These are phyloP conservation scores for Gymnosoma rotundatum DNA, from an alignment of 2,888 invertebrate genomes.

Conservation along the genomic window DNA sequence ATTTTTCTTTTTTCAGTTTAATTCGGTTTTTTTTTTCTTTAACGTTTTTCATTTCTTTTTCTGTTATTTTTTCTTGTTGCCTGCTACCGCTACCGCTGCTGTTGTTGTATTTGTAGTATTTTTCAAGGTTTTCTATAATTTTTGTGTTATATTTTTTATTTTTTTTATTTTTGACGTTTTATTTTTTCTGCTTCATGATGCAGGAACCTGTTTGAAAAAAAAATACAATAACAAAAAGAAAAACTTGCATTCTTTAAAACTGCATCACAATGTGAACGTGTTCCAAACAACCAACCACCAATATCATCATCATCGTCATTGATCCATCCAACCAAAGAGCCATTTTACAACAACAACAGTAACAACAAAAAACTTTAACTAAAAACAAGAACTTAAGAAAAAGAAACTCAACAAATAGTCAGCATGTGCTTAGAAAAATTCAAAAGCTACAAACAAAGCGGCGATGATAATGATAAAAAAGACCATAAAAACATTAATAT, in stretches of 20 bases:
- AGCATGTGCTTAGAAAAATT: slow-evolving; percentile 57
- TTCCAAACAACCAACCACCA: slow-evolving; percentile 44
- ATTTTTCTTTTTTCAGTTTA: slow-evolving; percentile 13
- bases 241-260: slow-evolving; percentile 67
- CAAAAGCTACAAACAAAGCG: slow-evolving; percentile 14
- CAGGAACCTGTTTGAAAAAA: slow-evolving; percentile 65
- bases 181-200: slow-evolving; percentile 61
- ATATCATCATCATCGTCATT: slow-evolving; percentile 35
- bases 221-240: not conserved
- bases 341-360: slow-evolving; percentile 28
- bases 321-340: slow-evolving; percentile 59
- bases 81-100: slow-evolving; percentile 18
- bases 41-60: slow-evolving; percentile 50
- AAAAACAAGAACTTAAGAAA: slow-evolving; percentile 39
- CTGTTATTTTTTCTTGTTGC: slow-evolving; percentile 31
- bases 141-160: slow-evolving; percentile 32
- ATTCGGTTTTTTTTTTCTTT: slow-evolving; percentile 48
- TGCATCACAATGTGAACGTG: slow-evolving; percentile 61
- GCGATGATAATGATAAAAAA: slow-evolving; percentile 48
- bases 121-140: slow-evolving; percentile 68
- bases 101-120: slow-evolving; percentile 47
- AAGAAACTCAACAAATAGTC: slow-evolving; percentile 26
- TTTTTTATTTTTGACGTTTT: slow-evolving; percentile 24
- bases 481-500: slow-evolving; percentile 2
- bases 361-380: not conserved